Evolutionary conservation across 2,113 vertebrate genomes (phyloP).

Genomic region (Labeo rohita): DNA sequence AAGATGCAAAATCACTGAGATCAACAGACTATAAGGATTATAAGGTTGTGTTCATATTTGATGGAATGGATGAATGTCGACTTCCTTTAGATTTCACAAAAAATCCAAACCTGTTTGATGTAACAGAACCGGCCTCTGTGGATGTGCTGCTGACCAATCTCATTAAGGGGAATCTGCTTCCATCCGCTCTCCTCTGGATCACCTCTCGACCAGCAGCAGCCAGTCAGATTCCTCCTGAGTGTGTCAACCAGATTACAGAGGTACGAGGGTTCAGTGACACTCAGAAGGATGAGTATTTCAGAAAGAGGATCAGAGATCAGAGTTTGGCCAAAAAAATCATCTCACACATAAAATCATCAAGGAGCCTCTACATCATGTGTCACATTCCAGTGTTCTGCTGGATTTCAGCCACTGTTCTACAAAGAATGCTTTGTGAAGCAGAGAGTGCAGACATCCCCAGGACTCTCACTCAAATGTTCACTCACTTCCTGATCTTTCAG

Average conservation of each 20-base stretch:
- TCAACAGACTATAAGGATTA: not conserved
- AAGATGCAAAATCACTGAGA: slow-evolving; percentile 1
- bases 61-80: slow-evolving; percentile 25
- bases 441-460: not conserved
- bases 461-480: slow-evolving; percentile 9
- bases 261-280: not conserved
- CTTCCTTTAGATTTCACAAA: slow-evolving; percentile 17
- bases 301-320: not conserved
- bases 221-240: not conserved
- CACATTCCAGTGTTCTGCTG: slow-evolving; percentile 35
- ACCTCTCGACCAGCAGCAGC: not conserved
- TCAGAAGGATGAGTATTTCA: not conserved
- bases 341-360: not conserved
- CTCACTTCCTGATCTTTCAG: not conserved
- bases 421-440: not conserved
- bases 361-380: slow-evolving; percentile 9
- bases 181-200: not conserved
- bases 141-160: not conserved
- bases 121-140: not conserved
- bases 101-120: not conserved
- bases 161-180: not conserved
- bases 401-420: slow-evolving; percentile 13
- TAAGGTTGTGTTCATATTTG: slow-evolving; percentile 4
- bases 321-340: not conserved
- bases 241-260: not conserved